These are phyloP conservation scores for Pecten maximus DNA, from an alignment of 2,888 invertebrate genomes.

Conservation along the genomic window DNA sequence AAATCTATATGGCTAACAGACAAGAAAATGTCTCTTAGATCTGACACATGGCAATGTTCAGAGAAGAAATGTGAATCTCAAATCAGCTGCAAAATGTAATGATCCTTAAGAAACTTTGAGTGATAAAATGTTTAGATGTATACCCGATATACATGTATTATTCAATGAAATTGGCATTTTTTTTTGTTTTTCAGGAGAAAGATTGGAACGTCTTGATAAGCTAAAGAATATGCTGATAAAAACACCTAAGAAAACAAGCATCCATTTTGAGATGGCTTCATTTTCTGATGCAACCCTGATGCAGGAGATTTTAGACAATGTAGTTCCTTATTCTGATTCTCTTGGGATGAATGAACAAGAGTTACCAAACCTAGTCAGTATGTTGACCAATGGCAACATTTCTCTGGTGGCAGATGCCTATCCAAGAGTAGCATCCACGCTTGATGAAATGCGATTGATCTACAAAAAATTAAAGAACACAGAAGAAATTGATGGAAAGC, in stretches of 20 bases:
- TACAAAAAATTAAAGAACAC: constrained; percentile 82
- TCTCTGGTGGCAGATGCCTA: constrained; percentile 90
- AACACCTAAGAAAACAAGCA: constrained; percentile 85
- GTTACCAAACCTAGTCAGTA: constrained; percentile 89
- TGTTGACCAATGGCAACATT: constrained; percentile 88
- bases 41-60: too few species aligned
- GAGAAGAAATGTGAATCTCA: too few species aligned
- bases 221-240: constrained; percentile 87
- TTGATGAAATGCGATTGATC: constrained; percentile 91
- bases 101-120: too few species aligned
- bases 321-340: constrained; percentile 90
- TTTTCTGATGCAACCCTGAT: constrained; percentile 89
- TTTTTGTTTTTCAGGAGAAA: constrained; percentile 85
- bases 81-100: too few species aligned
- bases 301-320: constrained; percentile 86
- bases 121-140: too few species aligned
- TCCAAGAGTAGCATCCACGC: constrained; percentile 90
- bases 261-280: constrained; percentile 94
- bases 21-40: too few species aligned
- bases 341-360: constrained; percentile 95
- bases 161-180: not conserved
- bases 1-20: too few species aligned
- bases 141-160: not conserved
- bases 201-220: constrained; percentile 86
- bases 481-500: constrained; percentile 81